phyloP scores from a whole-genome alignment of 2,888 invertebrate genomes.

The Imbricaverruca yamaguchii region DNA sequence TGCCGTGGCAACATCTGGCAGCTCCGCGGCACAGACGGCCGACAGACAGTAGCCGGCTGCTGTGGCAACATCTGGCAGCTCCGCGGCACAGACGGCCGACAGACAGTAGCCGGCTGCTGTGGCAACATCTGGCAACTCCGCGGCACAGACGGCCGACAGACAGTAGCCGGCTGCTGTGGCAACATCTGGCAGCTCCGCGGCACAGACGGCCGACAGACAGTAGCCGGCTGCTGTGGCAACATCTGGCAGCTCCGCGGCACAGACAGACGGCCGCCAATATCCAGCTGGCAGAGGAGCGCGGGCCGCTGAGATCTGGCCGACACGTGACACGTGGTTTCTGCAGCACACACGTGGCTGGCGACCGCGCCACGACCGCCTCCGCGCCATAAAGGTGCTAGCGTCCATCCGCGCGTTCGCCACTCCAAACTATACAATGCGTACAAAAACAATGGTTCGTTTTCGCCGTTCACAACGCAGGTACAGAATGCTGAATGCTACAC shows the following conservation, averaged over 20 bases:
- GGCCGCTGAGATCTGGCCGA: background rate
- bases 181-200: too few species aligned
- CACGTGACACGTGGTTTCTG: background rate
- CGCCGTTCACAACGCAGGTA: background rate
- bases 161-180: background rate
- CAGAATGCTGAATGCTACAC: background rate
- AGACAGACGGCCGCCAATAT: background rate
- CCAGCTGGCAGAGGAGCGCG: background rate
- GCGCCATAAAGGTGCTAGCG: background rate
- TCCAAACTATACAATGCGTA: slow-evolving; percentile 14
- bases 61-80: too few species aligned
- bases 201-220: too few species aligned
- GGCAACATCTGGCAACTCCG: too few species aligned
- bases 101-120: background rate
- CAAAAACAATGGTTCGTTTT: slow-evolving; percentile 7
- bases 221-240: too few species aligned
- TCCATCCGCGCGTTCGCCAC: background rate
- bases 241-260: too few species aligned
- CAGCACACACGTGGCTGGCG: background rate
- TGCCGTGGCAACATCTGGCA: background rate
- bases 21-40: too few species aligned
- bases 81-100: too few species aligned
- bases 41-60: background rate
- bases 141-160: too few species aligned
- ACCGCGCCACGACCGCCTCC: background rate